These are phyloP conservation scores for Hozukius guyotensis DNA, from an alignment of 2,797 vertebrate species.

Conservation along the genomic window DNA sequence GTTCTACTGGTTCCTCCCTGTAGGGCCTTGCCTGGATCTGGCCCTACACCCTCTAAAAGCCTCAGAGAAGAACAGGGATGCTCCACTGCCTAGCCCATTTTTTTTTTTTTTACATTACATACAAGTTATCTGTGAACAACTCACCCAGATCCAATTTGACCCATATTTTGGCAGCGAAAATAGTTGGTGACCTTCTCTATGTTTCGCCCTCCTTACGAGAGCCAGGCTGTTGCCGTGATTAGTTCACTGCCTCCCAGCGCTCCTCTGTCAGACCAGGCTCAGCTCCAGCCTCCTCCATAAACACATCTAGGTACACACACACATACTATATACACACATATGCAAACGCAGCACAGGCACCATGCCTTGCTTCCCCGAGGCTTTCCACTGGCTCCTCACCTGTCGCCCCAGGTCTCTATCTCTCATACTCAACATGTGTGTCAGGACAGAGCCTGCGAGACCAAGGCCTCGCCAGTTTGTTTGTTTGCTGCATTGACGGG, in stretches of 20 bases:
- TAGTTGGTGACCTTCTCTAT: conserved; percentile 76
- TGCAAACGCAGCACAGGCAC: conserved; percentile 11
- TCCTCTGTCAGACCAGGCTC: conserved; percentile 68
- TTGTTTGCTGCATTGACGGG: conserved; percentile 62
- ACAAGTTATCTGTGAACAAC: conserved; percentile 38
- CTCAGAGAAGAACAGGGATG: conserved; percentile 35
- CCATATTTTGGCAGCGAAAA: conserved; percentile 74
- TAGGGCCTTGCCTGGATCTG: conserved; percentile 35
- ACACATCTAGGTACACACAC: conserved; percentile 47
- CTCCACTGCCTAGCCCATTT: conserved; percentile 3
- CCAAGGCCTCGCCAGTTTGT: conserved; percentile 51
- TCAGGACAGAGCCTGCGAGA: conserved; percentile 65
- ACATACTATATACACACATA: conserved; percentile 27
- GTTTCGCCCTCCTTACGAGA: conserved; percentile 71
- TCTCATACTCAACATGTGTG: conserved; percentile 61
- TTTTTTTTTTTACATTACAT: conserved; percentile 25
- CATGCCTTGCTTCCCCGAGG: conserved; percentile 27
- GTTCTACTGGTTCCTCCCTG: conserved; percentile 35
- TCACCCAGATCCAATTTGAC: conserved; percentile 69
- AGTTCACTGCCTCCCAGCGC: conserved; percentile 72
- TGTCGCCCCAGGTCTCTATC: conserved; percentile 72
- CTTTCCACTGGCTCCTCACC: conserved; percentile 63
- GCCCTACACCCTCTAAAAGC: conserved; percentile 54
- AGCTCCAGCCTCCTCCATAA: conserved; percentile 51
- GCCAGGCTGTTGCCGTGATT: conserved; percentile 70